A percentile compares a stretch with the other conserved stretches of the same genome.
Evolutionary conservation across 2,113 vertebrate species (phyloP).

Genomic region (Cyanocitta stelleri): DNA sequence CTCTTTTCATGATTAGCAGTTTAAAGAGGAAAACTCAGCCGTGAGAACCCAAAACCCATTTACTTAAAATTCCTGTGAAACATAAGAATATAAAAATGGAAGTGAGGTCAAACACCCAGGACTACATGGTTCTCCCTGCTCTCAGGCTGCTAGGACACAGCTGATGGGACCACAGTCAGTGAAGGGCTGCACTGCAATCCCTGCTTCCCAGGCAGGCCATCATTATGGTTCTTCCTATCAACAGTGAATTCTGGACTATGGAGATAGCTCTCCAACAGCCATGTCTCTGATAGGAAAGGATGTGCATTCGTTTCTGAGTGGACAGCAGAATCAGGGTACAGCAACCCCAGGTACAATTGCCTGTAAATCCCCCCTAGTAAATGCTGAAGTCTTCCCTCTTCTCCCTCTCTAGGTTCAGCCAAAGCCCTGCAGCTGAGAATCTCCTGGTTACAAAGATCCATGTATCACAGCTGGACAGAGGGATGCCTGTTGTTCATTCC

Average conservation of each 20-base stretch:
- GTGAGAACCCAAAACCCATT: background rate
- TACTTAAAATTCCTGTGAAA: background rate
- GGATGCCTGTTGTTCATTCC: background rate
- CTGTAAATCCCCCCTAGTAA: background rate
- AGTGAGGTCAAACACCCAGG: background rate
- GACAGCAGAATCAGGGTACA: background rate
- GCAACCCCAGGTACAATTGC: background rate
- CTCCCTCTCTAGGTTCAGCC: background rate
- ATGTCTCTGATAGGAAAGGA: accelerated
- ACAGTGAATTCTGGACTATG: background rate
- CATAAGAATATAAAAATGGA: background rate
- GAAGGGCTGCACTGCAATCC: background rate
- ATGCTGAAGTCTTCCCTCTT: background rate
- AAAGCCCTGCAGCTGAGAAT: background rate
- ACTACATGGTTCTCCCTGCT: background rate
- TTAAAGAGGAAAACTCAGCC: background rate
- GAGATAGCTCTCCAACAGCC: background rate
- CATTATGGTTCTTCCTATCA: background rate
- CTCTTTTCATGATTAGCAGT: background rate
- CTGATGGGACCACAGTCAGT: background rate
- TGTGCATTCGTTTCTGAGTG: background rate
- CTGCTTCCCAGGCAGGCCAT: background rate
- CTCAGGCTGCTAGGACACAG: background rate
- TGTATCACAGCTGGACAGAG: background rate
- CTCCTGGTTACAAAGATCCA: background rate